A percentile compares a stretch with the other conserved stretches of the same genome.
phyloP scores from a whole-genome alignment of 2,888 invertebrate species.

The Drosophila kanekoi region DNA sequence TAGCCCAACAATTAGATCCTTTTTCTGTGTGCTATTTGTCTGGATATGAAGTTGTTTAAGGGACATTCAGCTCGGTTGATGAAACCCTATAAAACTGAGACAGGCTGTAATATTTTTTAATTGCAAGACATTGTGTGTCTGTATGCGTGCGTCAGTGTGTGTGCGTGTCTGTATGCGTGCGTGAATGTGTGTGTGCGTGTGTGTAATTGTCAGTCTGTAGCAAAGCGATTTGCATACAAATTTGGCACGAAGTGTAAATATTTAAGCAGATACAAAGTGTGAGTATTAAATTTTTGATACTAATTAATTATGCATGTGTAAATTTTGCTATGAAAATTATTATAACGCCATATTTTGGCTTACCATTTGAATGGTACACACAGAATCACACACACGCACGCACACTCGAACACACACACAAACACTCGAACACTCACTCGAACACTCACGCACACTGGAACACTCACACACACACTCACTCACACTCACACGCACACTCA shows the following conservation, averaged over 20 bases:
- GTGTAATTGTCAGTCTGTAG: conserved; percentile 77
- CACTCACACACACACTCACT: conserved; percentile 2
- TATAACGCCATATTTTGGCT: conserved; percentile 76
- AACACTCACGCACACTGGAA: not conserved
- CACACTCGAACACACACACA: not conserved
- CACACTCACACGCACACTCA: no score
- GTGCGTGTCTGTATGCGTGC: conserved; percentile 20
- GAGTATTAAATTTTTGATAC: conserved; percentile 85
- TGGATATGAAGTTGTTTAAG: not conserved
- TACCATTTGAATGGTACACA: conserved; percentile 51
- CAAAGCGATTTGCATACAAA: conserved; percentile 84
- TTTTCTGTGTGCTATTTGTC: no score
- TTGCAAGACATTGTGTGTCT: conserved; percentile 71
- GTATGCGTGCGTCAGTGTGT: conserved; percentile 48
- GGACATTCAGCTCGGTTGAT: not conserved
- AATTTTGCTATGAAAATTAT: conserved; percentile 81
- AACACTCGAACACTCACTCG: no score
- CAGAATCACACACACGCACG: conserved; percentile 8
- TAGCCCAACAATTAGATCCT: no score
- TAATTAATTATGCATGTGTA: conserved; percentile 85
- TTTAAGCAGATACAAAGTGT: conserved; percentile 84
- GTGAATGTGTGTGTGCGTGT: conserved; percentile 26
- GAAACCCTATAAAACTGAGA: conserved; percentile 24
- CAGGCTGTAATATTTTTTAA: conserved; percentile 70
- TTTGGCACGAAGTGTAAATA: conserved; percentile 84